phyloP scores from a whole-genome alignment of 2,888 invertebrate genomes.

The Apodemia zela region DNA sequence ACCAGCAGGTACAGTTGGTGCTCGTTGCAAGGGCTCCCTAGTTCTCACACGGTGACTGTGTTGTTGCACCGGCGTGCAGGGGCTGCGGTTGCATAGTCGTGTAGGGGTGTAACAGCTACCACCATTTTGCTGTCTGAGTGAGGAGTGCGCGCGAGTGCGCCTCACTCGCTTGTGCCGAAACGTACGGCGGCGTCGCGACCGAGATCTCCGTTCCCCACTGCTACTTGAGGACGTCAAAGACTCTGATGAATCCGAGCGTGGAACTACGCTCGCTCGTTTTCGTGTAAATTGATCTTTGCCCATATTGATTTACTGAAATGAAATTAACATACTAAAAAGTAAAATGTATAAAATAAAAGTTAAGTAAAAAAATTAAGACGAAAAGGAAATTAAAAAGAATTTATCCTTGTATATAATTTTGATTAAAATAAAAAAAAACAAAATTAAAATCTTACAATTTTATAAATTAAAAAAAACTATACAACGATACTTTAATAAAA shows the following conservation, averaged over 20 bases:
- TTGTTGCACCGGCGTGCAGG: not conserved
- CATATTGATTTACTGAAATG: not conserved
- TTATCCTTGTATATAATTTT: no score
- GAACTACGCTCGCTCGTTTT: not conserved
- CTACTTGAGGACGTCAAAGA: not conserved
- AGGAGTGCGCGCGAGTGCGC: not conserved
- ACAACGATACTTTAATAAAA: no score
- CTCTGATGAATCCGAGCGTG: not conserved
- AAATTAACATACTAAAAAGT: not conserved
- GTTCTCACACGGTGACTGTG: not conserved
- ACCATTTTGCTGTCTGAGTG: not conserved
- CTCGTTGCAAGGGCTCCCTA: not conserved
- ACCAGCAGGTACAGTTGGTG: not conserved
- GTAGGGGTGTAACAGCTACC: not conserved
- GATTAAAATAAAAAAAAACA: no score
- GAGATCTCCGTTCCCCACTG: no score
- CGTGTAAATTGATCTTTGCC: not conserved
- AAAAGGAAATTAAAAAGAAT: no score
- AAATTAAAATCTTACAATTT: no score
- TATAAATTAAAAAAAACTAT: no score
- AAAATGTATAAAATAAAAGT: not conserved
- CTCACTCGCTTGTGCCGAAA: not conserved
- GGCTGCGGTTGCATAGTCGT: not conserved
- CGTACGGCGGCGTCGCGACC: no score
- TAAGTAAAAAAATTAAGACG: no score